Conservation (phyloP, 2,113 vertebrate genomes). For the Cyphomyrus discorhynchus region DNA sequence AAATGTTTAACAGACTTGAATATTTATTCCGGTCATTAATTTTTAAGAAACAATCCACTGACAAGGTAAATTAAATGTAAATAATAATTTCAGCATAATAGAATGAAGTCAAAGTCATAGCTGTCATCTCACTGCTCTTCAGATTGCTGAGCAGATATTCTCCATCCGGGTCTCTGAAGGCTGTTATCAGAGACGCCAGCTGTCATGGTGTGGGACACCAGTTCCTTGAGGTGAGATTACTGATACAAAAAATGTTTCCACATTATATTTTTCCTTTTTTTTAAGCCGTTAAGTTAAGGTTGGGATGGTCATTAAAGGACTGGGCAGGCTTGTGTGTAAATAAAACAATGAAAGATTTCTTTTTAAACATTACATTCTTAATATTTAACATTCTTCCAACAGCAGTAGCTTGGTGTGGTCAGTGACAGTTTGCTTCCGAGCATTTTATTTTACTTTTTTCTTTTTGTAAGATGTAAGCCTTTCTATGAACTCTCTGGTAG, state of each 20-base stretch:
- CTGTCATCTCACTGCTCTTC: background rate
- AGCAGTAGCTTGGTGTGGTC: background rate
- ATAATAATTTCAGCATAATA: background rate
- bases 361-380: background rate
- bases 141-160: constrained; percentile 52
- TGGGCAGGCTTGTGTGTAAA: background rate
- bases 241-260: background rate
- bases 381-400: background rate
- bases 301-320: background rate
- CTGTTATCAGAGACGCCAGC: constrained; percentile 49
- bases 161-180: constrained; percentile 41
- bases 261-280: background rate
- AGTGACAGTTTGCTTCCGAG: background rate
- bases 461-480: background rate
- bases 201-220: constrained; percentile 39
- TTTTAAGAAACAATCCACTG: background rate
- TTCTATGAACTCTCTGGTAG: background rate
- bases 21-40: background rate
- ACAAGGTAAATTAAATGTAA: background rate
- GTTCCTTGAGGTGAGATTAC: constrained; percentile 56
- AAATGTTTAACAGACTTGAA: background rate
- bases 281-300: background rate
- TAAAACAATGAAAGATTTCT: background rate
- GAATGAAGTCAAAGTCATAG: background rate
- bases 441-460: background rate